Evolutionary conservation across 1,140 invertebrate species (phyloP).

Genomic region (Atopsyche davidsoni): DNA sequence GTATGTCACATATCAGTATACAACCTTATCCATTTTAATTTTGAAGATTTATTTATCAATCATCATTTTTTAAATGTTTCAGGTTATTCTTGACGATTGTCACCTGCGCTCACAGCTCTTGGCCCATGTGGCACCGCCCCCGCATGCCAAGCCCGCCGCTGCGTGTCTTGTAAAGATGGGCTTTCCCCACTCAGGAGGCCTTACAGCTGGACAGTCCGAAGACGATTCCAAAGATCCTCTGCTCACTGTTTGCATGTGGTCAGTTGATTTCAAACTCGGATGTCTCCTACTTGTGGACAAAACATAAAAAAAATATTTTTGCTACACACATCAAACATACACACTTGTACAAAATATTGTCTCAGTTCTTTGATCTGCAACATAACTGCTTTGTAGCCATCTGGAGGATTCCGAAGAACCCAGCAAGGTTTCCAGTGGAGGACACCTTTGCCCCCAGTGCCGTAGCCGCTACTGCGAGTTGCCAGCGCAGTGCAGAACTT

Average conservation of each 20-base stretch:
- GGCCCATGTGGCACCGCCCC: constrained; percentile 81
- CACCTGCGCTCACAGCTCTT: constrained; percentile 79
- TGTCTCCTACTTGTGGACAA: no score
- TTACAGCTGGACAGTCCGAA: constrained; percentile 37
- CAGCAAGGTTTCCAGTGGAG: constrained; percentile 61
- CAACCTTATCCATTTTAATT: background rate
- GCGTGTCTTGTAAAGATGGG: constrained; percentile 88
- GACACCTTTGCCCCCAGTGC: constrained; percentile 95
- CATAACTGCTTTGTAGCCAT: constrained; percentile 56
- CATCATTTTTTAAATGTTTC: background rate
- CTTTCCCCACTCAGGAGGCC: constrained; percentile 69
- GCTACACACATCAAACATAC: background rate
- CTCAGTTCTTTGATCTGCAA: no score
- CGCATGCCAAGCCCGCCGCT: constrained; percentile 71
- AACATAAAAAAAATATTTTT: background rate
- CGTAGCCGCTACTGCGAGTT: constrained; percentile 96
- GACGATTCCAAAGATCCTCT: constrained; percentile 58
- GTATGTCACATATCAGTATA: constrained; percentile 45
- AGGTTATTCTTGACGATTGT: constrained; percentile 77
- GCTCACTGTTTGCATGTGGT: constrained; percentile 83
- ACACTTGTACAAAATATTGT: background rate
- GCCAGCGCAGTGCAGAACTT: constrained; percentile 92
- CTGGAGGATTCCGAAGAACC: constrained; percentile 66
- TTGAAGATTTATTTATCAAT: background rate
- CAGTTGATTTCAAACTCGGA: no score